A percentile compares a stretch with the other conserved stretches of the same genome.
Conservation (phyloP, 2,113 vertebrate species). For the Balaeniceps rex region DNA sequence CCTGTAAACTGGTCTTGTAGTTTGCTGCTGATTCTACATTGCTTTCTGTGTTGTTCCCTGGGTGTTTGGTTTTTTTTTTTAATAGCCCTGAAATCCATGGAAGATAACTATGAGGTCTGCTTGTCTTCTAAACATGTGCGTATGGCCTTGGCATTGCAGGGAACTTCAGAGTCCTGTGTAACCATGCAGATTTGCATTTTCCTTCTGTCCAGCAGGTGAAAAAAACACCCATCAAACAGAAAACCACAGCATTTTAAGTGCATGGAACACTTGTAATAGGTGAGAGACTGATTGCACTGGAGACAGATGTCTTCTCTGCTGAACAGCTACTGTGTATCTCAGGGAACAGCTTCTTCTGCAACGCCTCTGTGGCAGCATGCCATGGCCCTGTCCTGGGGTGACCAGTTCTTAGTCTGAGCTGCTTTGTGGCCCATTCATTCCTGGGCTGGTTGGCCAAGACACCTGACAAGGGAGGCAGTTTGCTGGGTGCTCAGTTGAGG, state of each 20-base stretch:
- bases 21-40: background rate
- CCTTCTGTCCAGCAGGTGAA: background rate
- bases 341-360: background rate
- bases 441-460: accelerated
- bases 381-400: background rate
- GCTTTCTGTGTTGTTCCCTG: background rate
- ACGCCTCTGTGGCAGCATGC: background rate
- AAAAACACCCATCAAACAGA: background rate
- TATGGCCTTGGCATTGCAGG: background rate
- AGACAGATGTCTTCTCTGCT: background rate
- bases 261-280: background rate
- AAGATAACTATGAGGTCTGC: background rate
- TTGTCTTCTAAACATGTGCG: background rate
- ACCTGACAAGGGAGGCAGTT: background rate
- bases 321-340: background rate
- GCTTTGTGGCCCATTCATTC: background rate
- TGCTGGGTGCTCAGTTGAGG: background rate
- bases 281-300: background rate
- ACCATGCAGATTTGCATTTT: background rate
- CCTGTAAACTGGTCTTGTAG: background rate
- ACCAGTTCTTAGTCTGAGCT: background rate
- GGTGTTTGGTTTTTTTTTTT: background rate
- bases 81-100: background rate
- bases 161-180: background rate
- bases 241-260: background rate